Evolutionary conservation across 1,140 invertebrate species (phyloP), one percentile per base, ranked within the genome.

Genomic region (Musca vetustissima): DNA sequence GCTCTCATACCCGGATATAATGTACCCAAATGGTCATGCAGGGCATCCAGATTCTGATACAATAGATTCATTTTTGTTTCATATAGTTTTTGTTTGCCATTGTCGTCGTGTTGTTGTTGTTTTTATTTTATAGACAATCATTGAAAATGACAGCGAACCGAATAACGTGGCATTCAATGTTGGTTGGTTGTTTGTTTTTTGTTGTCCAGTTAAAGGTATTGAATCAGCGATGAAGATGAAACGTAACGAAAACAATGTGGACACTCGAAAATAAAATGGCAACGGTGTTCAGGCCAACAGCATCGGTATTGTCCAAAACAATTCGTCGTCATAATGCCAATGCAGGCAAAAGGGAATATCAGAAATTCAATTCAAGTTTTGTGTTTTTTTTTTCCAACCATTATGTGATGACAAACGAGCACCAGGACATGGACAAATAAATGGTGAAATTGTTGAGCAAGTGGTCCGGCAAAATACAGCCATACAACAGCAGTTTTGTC

Each of bases 1-100:
- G 94, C 93, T 76, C 91, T 88, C 94, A 97, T 97, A 22, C 94
- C 94, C 0, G 95, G 94, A 83, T 96, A 97, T 61, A 97, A 84
- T 15, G 94, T 96, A 50, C 93, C 93, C 77, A 97, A 85, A 82
- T 97, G 95, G 81, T 96, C 94, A 79, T 97, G 94, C n/a, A 97
- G 85, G 24, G 93, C 94, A 80, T 97, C 95, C 73, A 97, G 84
- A 85, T 96, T 96, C 93, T 96, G 75, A 36, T 61, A 17, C 55
- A 17, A 28, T 28, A 9, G 4, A 59, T 83, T 78, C 48, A 59
- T 49, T 48, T n/a, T 21, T 13, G 19, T 53, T 53, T 17, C 11
- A 43, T 43, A 13, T 11, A 43, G 36, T n/a, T 32, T 32, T 32
- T 32, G 36, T 43, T 2, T 43, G 36, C 13, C 11, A 13, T 43